Conservation (phyloP, 1,140 invertebrate species). For the Notospermus geniculatus region DNA sequence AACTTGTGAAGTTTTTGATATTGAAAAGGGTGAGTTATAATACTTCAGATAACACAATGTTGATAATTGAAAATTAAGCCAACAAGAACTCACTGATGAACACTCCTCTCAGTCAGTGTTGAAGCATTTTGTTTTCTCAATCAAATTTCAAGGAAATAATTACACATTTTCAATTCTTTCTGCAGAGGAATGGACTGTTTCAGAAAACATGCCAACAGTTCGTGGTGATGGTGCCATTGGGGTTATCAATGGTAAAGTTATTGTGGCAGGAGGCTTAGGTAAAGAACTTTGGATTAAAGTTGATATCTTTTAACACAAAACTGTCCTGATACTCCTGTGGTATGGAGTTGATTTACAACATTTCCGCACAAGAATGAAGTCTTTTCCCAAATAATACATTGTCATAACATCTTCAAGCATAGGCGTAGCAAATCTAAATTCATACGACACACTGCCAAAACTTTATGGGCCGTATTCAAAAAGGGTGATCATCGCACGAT, state of each 20-base stretch:
- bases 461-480: too few species aligned
- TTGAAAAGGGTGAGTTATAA: conserved; percentile 42
- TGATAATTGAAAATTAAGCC: too few species aligned
- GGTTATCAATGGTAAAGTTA: conserved; percentile 34
- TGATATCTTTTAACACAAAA: background rate
- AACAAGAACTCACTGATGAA: too few species aligned
- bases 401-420: too few species aligned
- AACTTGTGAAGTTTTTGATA: conserved; percentile 45
- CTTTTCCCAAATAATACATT: background rate
- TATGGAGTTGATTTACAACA: background rate
- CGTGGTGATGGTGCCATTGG: conserved; percentile 50
- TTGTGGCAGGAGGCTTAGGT: conserved; percentile 52
- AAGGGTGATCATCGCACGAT: too few species aligned
- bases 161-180: conserved; percentile 14
- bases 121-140: too few species aligned
- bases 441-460: too few species aligned
- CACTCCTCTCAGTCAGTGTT: too few species aligned
- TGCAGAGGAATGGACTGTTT: conserved; percentile 42
- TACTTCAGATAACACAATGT: too few species aligned
- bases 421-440: too few species aligned
- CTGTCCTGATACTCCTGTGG: background rate
- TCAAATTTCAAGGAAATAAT: background rate
- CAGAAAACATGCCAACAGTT: conserved; percentile 40
- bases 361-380: background rate
- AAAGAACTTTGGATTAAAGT: conserved; percentile 14